Conservation (phyloP, 1,140 invertebrate genomes). For the Mamestra configurata region DNA sequence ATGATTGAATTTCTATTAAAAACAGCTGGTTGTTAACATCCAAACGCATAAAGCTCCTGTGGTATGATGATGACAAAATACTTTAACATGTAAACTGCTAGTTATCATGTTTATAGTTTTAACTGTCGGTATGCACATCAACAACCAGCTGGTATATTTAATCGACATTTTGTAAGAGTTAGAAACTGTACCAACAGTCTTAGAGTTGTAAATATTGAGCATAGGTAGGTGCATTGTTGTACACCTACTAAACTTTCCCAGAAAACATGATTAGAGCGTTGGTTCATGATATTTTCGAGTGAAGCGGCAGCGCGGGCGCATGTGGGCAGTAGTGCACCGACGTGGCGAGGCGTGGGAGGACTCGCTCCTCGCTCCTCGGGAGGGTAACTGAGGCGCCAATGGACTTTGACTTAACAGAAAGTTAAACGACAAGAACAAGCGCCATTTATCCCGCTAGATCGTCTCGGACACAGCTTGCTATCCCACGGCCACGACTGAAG, state of each 20-base stretch:
- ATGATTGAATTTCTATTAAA: not conserved
- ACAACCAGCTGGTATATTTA: not conserved
- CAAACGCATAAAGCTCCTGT: not conserved
- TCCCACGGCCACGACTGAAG: not conserved
- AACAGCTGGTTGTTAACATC: not conserved
- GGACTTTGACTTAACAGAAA: conserved; percentile 45
- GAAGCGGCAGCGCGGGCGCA: not conserved
- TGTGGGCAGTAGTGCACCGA: conserved; percentile 35
- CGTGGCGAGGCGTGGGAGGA: conserved; percentile 50
- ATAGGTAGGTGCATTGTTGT: conserved; percentile 38
- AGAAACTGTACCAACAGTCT: not conserved
- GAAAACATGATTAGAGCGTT: conserved; percentile 19
- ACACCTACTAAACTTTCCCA: conserved; percentile 15
- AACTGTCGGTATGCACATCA: not conserved
- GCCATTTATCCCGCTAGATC: conserved; percentile 32
- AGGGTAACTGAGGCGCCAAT: conserved; percentile 38
- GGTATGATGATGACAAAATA: not conserved
- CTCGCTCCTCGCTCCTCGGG: conserved; percentile 31
- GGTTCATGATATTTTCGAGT: conserved; percentile 15
- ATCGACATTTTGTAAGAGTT: not conserved
- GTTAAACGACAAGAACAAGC: conserved; percentile 39
- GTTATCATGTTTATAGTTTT: not conserved
- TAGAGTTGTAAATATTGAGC: conserved; percentile 13
- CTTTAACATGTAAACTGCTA: not conserved
- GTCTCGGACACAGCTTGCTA: not conserved